Evolutionary conservation across 2,113 vertebrate genomes (phyloP), one percentile per base, ranked within the genome.

Genomic region (Mormyrus iriodes): DNA sequence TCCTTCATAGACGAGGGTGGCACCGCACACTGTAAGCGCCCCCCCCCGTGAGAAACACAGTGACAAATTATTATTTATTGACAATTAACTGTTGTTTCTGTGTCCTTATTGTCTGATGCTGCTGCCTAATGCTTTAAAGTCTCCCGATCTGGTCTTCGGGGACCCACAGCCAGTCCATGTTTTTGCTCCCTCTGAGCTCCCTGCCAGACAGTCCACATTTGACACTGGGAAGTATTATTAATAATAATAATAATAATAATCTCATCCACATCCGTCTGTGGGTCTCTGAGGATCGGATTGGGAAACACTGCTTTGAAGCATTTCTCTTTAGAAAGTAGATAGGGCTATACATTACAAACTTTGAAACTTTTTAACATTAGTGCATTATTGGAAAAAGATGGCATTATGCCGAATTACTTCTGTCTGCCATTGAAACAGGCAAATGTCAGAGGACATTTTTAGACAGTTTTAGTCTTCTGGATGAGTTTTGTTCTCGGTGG

Each of bases 1-100:
- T 86, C 90, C 65, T 88, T 90, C 65, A 88, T 86, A 24, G 90
- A 90, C 0, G 88, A 58, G 88, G 90, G 83, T 3, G 83, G 83
- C 3, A 86, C 58, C 2, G 46, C 90, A 21, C 90, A 88, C 55
- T 90, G 90, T 90, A 86, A 88, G 90, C 69, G 5, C 53, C 39
- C 31, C 48, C 27, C 53, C 39, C 31, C 48, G 17, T 27, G 12
- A 27, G n/a, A 48, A 15, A 65, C 10, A 27, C 58, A 69, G 61
- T 69, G 61, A 31, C 27, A 48, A 4, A 48, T 48, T 48, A 69
- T 69, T 61, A 2, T 27, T 65, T 65, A 10, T 65, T 65, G 8
- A 48, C 46, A 48, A 65, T 65, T 65, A 27, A 12, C 9, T 69
- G 4, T 31, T 69, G 27, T 69, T 31, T 27, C 9, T 13, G n/a